Evolutionary conservation across 2,113 vertebrate genomes (phyloP).

Genomic region (Eptatretus burgeri): DNA sequence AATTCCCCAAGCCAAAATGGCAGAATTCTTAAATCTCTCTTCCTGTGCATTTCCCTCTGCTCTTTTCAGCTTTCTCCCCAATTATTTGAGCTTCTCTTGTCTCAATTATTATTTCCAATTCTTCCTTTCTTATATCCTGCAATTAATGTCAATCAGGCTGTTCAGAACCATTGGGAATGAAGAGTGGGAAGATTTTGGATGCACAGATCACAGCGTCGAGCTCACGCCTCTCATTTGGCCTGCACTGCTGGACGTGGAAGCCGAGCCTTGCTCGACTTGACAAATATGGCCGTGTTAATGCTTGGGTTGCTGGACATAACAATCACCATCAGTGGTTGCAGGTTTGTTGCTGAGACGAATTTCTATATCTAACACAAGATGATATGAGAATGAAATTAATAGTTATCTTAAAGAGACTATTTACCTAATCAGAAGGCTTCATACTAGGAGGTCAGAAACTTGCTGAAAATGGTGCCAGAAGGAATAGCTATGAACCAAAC

Average conservation of each 20-base stretch:
- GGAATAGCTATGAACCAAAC: too few relatives aligned
- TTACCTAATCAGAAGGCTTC: too few relatives aligned
- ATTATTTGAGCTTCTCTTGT: not conserved
- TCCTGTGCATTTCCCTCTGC: too few relatives aligned
- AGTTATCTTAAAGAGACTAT: too few relatives aligned
- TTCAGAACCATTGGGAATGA: slow-evolving; percentile 89
- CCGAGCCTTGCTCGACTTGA: slow-evolving; percentile 79
- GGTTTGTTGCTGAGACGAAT: slow-evolving; percentile 20
- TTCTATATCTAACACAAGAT: too few relatives aligned
- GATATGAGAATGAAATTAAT: too few relatives aligned
- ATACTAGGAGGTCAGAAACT: too few relatives aligned
- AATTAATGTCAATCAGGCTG: slow-evolving; percentile 27
- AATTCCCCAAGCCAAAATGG: too few relatives aligned
- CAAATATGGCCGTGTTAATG: slow-evolving; percentile 94
- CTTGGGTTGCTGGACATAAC: slow-evolving; percentile 79
- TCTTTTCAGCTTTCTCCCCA: too few relatives aligned
- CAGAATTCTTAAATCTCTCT: too few relatives aligned
- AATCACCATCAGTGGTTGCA: slow-evolving; percentile 95
- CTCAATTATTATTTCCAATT: slow-evolving; percentile 5
- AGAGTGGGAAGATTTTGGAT: slow-evolving; percentile 80
- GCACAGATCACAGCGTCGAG: slow-evolving; percentile 77
- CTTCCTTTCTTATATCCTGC: not conserved
- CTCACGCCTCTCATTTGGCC: slow-evolving; percentile 76
- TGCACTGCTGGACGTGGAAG: slow-evolving; percentile 98
- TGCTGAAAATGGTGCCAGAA: too few relatives aligned